Evolutionary conservation across 2,888 invertebrate genomes (phyloP), one percentile per base, ranked within the genome.

Genomic region (Hemaris fuciformis): DNA sequence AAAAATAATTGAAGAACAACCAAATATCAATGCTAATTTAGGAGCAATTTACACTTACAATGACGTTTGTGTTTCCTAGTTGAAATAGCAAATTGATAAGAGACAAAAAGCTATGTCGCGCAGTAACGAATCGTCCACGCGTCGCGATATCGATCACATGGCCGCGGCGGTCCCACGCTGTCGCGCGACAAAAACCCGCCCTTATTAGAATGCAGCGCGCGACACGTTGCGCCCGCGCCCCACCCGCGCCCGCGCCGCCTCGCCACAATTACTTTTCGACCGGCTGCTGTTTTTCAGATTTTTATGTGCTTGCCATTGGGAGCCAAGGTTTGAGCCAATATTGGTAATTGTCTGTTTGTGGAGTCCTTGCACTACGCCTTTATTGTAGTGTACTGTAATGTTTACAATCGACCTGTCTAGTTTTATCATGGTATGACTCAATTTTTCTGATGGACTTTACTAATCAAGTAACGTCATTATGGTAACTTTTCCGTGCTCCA

Each of bases 141-240:
- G 57, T 38, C 23, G 66, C 70, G 74, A 73, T 77, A 75, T 71
- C 69, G 72, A 72, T 77, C 77, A 73, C 77, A 72, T 68, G 45
- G 45, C 42, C 63, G 70, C 71, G 70, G 62, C 82, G 85, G 76
- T 90, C 90, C 88, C 91, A 90, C 89, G 89, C 79, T 82, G 85
- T 77, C 81, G 84, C 78, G 81, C 83, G 80, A 78, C 88, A 91
- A 90, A 89, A 91, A 89, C 82, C 70, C 60, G 72, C 72, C 38
- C 84, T 87, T 85, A 88, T 89, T 88, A 84, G 74, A 81, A 89
- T 89, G 88, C 89, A 81, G 75, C 84, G 80, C 84, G 87, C 87
- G 86, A 84, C 87, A 76, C 69, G 74, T 65, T 77, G 76, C 74
- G 74, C 74, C 67, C 71, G 73, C 76, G 76, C 71, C 71, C 75